phyloP scores from a whole-genome alignment of 2,888 invertebrate species.

The Catocala sponsa region DNA sequence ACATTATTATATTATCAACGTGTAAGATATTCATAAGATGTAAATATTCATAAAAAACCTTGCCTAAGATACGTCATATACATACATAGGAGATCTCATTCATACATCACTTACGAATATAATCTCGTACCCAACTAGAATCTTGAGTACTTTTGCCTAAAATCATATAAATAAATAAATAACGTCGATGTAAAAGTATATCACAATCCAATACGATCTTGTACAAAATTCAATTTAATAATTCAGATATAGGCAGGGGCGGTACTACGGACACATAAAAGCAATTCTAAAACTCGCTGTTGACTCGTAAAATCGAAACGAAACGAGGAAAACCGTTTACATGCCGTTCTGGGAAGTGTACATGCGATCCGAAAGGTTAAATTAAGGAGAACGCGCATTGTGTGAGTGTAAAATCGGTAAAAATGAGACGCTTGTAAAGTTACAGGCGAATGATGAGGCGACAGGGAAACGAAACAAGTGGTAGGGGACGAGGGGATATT shows the following conservation, averaged over 20 bases:
- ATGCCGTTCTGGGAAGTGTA: slow-evolving; percentile 62
- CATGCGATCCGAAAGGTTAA: slow-evolving; percentile 50
- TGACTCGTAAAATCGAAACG: slow-evolving; percentile 77
- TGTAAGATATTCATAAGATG: too few species aligned
- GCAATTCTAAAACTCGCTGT: slow-evolving; percentile 75
- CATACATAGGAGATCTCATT: too few species aligned
- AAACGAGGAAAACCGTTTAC: slow-evolving; percentile 75
- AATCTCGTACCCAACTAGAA: slow-evolving; percentile 17
- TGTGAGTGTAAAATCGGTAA: slow-evolving; percentile 40
- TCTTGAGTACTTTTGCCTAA: slow-evolving; percentile 23
- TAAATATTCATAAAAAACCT: too few species aligned
- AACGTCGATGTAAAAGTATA: slow-evolving; percentile 42
- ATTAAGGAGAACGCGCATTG: slow-evolving; percentile 50
- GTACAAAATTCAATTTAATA: slow-evolving; percentile 70
- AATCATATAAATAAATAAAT: slow-evolving; percentile 36
- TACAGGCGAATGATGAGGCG: slow-evolving; percentile 24
- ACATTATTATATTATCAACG: too few species aligned
- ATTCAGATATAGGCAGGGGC: slow-evolving; percentile 69
- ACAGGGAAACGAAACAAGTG: slow-evolving; percentile 22
- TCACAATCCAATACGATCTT: slow-evolving; percentile 38
- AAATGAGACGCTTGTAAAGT: slow-evolving; percentile 44
- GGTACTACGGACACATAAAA: slow-evolving; percentile 71
- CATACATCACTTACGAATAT: too few species aligned
- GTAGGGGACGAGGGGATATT: background rate
- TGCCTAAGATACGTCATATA: too few species aligned